These are phyloP conservation scores for Chrysotoxum bicinctum DNA, from an alignment of 2,888 invertebrate genomes.

Conservation along the genomic window DNA sequence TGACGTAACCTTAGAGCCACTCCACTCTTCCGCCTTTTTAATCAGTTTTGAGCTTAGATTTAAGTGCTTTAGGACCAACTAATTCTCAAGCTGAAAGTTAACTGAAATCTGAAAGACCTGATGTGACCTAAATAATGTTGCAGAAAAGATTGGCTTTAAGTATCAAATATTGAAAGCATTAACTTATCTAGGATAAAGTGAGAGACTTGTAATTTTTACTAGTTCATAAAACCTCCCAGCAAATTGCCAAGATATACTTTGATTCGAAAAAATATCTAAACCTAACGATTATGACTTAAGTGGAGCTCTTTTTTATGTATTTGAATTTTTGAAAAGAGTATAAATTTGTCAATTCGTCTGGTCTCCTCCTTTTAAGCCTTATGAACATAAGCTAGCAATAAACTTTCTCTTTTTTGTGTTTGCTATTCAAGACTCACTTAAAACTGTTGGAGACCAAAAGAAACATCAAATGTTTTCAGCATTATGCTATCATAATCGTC, in stretches of 20 bases:
- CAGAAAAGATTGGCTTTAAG: not conserved
- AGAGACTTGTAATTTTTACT: not conserved
- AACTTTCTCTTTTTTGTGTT: constrained; percentile 54
- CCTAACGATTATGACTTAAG: not conserved
- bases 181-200: not conserved
- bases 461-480: constrained; percentile 30
- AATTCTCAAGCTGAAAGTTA: too few relatives aligned
- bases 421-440: constrained; percentile 31
- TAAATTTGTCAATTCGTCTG: constrained; percentile 11
- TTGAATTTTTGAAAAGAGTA: not conserved
- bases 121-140: not conserved
- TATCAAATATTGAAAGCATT: not conserved
- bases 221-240: not conserved
- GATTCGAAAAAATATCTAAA: not conserved
- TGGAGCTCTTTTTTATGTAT: not conserved
- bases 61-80: too few relatives aligned
- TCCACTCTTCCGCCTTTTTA: too few relatives aligned
- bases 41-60: too few relatives aligned
- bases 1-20: too few relatives aligned
- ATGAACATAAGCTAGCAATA: not conserved
- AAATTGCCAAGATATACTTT: not conserved
- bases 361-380: not conserved
- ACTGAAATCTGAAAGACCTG: too few relatives aligned
- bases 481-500: constrained; percentile 54
- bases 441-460: constrained; percentile 12